Evolutionary conservation across 2,113 vertebrate genomes (phyloP).

Genomic region (Heterocephalus glaber): DNA sequence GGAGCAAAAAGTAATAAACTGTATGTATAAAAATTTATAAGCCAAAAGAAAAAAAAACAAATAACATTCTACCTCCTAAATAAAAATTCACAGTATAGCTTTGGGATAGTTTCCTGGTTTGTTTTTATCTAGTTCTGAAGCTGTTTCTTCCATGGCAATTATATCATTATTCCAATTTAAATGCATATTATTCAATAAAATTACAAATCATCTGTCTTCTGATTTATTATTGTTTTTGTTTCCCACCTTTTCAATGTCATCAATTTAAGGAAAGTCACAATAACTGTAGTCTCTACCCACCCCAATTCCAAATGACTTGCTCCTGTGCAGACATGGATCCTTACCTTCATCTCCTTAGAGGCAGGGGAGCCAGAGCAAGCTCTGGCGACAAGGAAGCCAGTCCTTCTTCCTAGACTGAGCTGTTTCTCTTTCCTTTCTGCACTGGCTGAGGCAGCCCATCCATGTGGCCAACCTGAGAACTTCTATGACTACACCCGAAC

Average conservation of each 20-base stretch:
- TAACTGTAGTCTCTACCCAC: background rate
- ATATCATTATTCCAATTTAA: background rate
- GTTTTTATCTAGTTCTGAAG: background rate
- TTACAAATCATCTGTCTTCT: background rate
- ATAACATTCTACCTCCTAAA: background rate
- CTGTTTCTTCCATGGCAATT: background rate
- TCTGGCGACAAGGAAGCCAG: constrained; percentile 61
- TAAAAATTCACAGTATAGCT: background rate
- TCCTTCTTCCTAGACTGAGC: constrained; percentile 41
- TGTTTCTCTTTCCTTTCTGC: constrained; percentile 79
- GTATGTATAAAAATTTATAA: background rate
- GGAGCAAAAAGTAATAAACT: background rate
- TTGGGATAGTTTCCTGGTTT: background rate
- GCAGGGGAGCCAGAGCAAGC: background rate
- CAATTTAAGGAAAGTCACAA: background rate
- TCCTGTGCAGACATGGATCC: rapidly evolving
- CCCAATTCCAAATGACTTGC: too few species aligned
- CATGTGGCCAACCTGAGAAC: background rate
- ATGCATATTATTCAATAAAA: background rate
- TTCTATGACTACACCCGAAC: background rate
- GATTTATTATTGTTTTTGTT: background rate
- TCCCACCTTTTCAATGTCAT: background rate
- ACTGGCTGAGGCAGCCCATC: rapidly evolving
- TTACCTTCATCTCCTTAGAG: constrained; percentile 78
- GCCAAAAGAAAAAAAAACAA: background rate